A percentile compares a stretch with the other conserved stretches of the same genome.
Conservation (phyloP, 2,888 invertebrate species). For the Beris morrisii region DNA sequence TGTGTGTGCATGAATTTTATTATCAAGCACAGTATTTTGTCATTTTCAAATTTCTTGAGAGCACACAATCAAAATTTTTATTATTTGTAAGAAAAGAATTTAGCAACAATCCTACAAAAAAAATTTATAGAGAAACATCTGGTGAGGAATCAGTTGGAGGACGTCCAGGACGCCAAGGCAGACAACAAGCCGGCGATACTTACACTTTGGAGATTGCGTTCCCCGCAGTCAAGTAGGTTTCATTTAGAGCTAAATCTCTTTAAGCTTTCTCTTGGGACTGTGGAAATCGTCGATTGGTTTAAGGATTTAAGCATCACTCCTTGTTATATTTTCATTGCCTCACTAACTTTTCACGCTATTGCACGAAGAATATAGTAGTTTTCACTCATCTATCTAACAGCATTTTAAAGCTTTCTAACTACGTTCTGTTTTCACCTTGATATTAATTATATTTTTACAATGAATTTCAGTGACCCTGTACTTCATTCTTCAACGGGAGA, state of each 20-base stretch:
- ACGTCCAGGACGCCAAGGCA: conserved; percentile 67
- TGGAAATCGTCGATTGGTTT: too few species aligned
- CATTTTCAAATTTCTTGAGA: conserved; percentile 7
- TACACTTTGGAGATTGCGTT: conserved; percentile 90
- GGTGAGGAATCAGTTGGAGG: conserved; percentile 43
- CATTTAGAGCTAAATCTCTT: background rate
- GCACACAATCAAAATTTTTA: conserved; percentile 21
- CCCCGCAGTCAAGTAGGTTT: conserved; percentile 86
- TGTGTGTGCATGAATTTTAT: conserved; percentile 23
- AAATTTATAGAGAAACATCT: conserved; percentile 47
- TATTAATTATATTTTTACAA: conserved; percentile 36
- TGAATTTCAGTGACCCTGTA: conserved; percentile 72
- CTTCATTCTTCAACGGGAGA: conserved; percentile 84
- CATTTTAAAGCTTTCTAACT: too few species aligned
- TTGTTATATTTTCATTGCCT: too few species aligned
- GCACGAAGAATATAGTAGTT: too few species aligned
- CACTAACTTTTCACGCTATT: too few species aligned
- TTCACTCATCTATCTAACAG: too few species aligned
- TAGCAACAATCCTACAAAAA: conserved; percentile 21
- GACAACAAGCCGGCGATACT: conserved; percentile 81
- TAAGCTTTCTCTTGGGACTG: too few species aligned
- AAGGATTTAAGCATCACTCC: too few species aligned
- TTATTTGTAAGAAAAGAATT: conserved; percentile 5
- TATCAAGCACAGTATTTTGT: conserved; percentile 22
- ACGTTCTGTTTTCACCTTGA: too few species aligned